Percentiles rank a stretch among this genome's conserved stretches.
These are phyloP conservation scores for Masticophis lateralis DNA, from an alignment of 2,797 vertebrate genomes.

Conservation along the genomic window DNA sequence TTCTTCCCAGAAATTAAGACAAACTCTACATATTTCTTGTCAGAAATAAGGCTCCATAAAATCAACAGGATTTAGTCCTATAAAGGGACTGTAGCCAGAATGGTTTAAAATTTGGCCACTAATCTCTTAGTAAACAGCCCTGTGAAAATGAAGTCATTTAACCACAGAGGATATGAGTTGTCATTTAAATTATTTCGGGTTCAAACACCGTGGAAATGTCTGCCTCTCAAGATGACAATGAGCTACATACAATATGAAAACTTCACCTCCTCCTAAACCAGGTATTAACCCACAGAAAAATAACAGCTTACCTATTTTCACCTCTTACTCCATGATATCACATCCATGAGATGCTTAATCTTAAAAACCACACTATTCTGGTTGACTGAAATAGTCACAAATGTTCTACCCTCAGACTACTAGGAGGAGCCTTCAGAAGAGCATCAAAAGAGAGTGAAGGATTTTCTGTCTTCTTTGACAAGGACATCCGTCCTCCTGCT, in stretches of 20 bases:
- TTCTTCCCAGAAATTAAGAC: background rate
- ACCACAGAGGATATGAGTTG: background rate
- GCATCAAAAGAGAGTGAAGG: background rate
- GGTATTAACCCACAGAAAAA: background rate
- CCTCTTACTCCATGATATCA: background rate
- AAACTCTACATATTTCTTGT: background rate
- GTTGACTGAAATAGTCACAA: background rate
- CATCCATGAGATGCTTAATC: background rate
- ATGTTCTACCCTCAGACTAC: background rate
- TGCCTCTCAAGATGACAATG: background rate
- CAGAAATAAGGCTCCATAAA: background rate
- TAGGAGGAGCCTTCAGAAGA: background rate
- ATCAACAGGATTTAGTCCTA: background rate
- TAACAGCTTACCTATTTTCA: background rate
- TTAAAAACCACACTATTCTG: background rate
- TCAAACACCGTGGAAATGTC: background rate
- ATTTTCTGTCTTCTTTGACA: background rate
- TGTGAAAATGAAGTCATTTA: background rate
- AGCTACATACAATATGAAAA: background rate
- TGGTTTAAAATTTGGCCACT: background rate
- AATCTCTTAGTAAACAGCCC: background rate
- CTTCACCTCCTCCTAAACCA: background rate
- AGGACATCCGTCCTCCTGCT: background rate
- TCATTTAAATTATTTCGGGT: background rate
- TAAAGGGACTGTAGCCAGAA: background rate